phyloP scores from a whole-genome alignment of 2,888 invertebrate species.

The Heliconius hortense region DNA sequence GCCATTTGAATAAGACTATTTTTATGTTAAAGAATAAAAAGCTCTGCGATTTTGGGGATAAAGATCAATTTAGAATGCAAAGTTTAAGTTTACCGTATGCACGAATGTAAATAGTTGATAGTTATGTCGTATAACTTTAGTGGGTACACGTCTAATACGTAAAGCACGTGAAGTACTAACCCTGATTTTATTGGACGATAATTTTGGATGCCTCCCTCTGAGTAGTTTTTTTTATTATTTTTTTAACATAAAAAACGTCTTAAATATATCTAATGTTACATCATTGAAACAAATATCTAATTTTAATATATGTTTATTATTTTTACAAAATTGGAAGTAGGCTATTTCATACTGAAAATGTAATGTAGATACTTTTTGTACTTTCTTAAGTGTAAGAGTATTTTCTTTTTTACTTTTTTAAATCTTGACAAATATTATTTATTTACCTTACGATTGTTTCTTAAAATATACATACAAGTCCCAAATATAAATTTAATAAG shows the following conservation, averaged over 20 bases:
- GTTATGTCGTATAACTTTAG: constrained; percentile 67
- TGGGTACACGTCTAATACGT: constrained; percentile 63
- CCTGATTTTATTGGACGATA: constrained; percentile 51
- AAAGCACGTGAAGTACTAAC: constrained; percentile 52
- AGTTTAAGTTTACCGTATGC: constrained; percentile 22
- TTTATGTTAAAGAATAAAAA: constrained; percentile 11
- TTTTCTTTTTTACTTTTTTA: too few relatives aligned
- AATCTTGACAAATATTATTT: too few relatives aligned
- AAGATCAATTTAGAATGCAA: constrained; percentile 1
- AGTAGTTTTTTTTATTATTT: constrained; percentile 31
- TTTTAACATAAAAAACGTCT: constrained; percentile 19
- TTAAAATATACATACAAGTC: too few relatives aligned
- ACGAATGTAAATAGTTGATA: constrained; percentile 50
- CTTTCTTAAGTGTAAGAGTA: too few relatives aligned
- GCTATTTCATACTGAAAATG: not conserved
- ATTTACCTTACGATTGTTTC: too few relatives aligned
- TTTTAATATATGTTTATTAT: not conserved
- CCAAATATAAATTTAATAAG: too few relatives aligned
- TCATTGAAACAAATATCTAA: not conserved
- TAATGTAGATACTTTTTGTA: too few relatives aligned
- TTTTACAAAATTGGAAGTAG: not conserved
- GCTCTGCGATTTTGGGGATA: constrained; percentile 7
- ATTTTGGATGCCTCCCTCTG: constrained; percentile 49
- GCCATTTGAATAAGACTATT: constrained; percentile 21
- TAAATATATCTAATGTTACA: constrained; percentile 1